Evolutionary conservation across 1,140 invertebrate genomes (phyloP).

Genomic region (Microplitis mediator): DNA sequence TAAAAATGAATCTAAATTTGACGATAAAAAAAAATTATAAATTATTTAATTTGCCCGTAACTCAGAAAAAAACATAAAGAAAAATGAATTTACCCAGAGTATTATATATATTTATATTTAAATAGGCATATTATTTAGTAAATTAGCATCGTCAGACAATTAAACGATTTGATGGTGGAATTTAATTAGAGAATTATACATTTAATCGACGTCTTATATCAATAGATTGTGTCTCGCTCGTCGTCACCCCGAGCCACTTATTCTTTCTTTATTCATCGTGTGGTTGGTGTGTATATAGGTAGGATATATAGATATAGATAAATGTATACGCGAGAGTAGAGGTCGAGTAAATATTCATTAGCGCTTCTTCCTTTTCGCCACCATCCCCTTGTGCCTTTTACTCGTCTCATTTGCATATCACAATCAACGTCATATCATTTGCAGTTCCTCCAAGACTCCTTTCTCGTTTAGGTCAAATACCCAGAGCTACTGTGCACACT

Average conservation of each 20-base stretch:
- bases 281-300: too few species aligned
- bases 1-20: too few species aligned
- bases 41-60: too few species aligned
- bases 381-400: neutral
- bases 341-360: constrained; percentile 58
- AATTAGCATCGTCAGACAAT: constrained; percentile 51
- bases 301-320: too few species aligned
- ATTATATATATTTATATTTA: neutral
- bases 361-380: constrained; percentile 24
- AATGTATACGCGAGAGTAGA: neutral
- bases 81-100: neutral
- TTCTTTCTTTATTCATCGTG: too few species aligned
- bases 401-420: constrained; percentile 51
- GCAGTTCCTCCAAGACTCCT: constrained; percentile 26
- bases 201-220: constrained; percentile 52
- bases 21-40: too few species aligned
- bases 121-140: neutral
- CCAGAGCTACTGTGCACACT: neutral
- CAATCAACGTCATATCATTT: constrained; percentile 55
- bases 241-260: neutral
- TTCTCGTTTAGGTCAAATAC: constrained; percentile 2
- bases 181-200: constrained; percentile 61
- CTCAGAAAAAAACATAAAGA: neutral
- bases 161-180: constrained; percentile 51
- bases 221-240: constrained; percentile 41